phyloP scores from a whole-genome alignment of 2,113 vertebrate genomes.

The Caranx ignobilis region DNA sequence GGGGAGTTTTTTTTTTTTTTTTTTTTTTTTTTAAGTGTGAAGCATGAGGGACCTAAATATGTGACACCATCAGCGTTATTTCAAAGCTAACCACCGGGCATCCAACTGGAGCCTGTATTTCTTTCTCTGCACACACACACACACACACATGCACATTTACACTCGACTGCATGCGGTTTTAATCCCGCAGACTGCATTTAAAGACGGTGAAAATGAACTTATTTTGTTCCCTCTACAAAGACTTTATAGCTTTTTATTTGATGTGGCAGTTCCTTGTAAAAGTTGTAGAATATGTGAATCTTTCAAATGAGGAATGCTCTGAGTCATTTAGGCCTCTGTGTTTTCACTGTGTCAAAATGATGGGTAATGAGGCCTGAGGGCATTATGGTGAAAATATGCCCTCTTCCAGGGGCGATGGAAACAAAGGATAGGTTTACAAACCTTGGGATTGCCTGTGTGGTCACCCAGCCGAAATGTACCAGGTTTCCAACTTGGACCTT shows the following conservation, averaged over 20 bases:
- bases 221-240: constrained; percentile 82
- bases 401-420: neutral
- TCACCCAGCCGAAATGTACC: constrained; percentile 92
- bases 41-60: constrained; percentile 66
- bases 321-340: constrained; percentile 55
- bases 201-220: constrained; percentile 79
- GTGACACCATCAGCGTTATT: constrained; percentile 80
- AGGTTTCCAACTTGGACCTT: constrained; percentile 93
- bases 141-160: constrained; percentile 11
- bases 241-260: constrained; percentile 74
- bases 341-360: constrained; percentile 45
- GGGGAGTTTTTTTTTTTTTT: constrained; percentile 40
- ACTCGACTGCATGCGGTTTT: constrained; percentile 65
- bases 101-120: constrained; percentile 72
- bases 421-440: constrained; percentile 56
- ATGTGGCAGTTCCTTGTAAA: constrained; percentile 80
- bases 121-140: constrained; percentile 43
- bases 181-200: constrained; percentile 76
- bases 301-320: constrained; percentile 67
- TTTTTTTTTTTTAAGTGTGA: constrained; percentile 58
- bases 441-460: constrained; percentile 86
- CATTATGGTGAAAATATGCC: constrained; percentile 17
- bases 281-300: constrained; percentile 69
- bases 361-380: constrained; percentile 31
- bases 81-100: constrained; percentile 83